A percentile compares a stretch with the other conserved stretches of the same genome.
phyloP scores from a whole-genome alignment of 2,113 vertebrate genomes.

The Pelodiscus sinensis region DNA sequence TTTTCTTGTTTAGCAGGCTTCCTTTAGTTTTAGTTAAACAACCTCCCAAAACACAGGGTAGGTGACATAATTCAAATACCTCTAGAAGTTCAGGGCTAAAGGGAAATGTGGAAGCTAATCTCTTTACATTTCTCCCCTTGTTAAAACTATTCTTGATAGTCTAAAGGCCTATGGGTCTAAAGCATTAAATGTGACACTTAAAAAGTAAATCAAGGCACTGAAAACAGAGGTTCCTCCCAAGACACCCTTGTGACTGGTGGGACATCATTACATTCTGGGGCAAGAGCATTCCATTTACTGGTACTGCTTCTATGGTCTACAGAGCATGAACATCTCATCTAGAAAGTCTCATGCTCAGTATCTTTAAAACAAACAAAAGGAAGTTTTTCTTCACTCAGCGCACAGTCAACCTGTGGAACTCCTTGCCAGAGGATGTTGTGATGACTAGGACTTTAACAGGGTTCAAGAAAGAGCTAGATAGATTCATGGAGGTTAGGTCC shows the following conservation, averaged over 20 bases:
- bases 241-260: background rate
- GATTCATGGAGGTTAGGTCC: too few relatives aligned
- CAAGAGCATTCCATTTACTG: fast-evolving
- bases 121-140: background rate
- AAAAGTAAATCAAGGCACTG: background rate
- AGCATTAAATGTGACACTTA: background rate
- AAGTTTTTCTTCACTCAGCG: too few relatives aligned
- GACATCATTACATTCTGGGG: fast-evolving
- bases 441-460: too few relatives aligned
- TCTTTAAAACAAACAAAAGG: too few relatives aligned
- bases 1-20: background rate
- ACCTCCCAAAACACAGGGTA: fast-evolving
- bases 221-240: background rate
- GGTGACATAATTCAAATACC: background rate
- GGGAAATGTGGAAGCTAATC: background rate
- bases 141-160: background rate
- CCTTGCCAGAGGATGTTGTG: too few relatives aligned
- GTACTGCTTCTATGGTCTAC: fast-evolving
- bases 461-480: too few relatives aligned
- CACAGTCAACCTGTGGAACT: too few relatives aligned
- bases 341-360: background rate
- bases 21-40: background rate
- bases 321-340: background rate
- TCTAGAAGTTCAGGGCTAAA: background rate
- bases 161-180: background rate